Evolutionary conservation across 2,797 vertebrate genomes (phyloP).

Genomic region (Rallus crepitans): DNA sequence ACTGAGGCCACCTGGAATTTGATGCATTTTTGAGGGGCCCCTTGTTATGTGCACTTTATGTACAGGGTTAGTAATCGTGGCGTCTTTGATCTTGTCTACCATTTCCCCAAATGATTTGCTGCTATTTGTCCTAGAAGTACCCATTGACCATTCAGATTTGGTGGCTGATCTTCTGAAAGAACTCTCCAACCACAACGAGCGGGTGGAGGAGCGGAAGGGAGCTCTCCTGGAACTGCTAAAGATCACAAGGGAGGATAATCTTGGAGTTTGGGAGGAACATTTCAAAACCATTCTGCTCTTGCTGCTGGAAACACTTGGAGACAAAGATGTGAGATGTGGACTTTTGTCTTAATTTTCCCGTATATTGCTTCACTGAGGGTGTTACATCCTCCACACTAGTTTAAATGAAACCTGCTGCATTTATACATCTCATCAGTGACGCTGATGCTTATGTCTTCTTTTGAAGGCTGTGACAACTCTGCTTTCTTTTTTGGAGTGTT

Average conservation of each 20-base stretch:
- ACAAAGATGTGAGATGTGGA: slow-evolving; percentile 90
- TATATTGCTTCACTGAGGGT: background rate
- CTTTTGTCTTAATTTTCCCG: background rate
- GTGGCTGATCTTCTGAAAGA: slow-evolving; percentile 97
- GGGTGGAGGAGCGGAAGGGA: slow-evolving; percentile 93
- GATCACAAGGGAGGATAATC: slow-evolving; percentile 93
- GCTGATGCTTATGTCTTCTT: background rate
- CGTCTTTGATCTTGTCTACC: background rate
- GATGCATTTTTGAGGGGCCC: fast-evolving
- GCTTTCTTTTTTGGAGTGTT: background rate
- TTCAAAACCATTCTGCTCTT: slow-evolving; percentile 98
- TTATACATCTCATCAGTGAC: background rate
- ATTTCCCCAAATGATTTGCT: slow-evolving; percentile 31
- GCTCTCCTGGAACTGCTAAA: slow-evolving; percentile 95
- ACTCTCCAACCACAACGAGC: slow-evolving; percentile 97
- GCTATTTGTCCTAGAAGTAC: slow-evolving; percentile 76
- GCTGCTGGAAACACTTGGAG: slow-evolving; percentile 95
- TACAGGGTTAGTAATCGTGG: background rate
- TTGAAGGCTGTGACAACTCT: background rate
- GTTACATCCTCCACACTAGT: background rate
- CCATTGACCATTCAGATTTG: slow-evolving; percentile 92
- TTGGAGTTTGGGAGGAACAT: slow-evolving; percentile 97
- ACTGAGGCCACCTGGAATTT: background rate
- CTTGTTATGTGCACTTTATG: background rate
- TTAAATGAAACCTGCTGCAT: background rate